A percentile compares a stretch with the other conserved stretches of the same genome.
These are phyloP conservation scores for Lutjanus erythropterus DNA, from an alignment of 2,113 vertebrate species.

Conservation along the genomic window DNA sequence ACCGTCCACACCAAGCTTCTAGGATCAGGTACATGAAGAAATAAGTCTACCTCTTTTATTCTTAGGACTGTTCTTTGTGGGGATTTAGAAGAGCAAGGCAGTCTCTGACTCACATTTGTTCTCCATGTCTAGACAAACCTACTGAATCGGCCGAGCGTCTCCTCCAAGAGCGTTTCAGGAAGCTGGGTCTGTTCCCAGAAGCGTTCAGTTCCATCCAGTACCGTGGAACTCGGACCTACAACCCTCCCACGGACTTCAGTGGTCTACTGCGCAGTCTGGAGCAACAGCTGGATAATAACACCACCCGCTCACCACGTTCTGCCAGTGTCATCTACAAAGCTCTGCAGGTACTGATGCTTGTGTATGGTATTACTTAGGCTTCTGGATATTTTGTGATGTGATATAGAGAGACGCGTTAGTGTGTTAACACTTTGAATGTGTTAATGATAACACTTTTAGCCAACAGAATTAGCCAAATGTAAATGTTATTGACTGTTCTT, in stretches of 20 bases:
- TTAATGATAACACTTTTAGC: not conserved
- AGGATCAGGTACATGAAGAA: slow-evolving; percentile 90
- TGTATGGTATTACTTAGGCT: not conserved
- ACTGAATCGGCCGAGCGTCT: slow-evolving; percentile 94
- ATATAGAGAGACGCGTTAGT: not conserved
- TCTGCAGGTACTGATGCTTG: slow-evolving; percentile 86
- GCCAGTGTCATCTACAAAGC: slow-evolving; percentile 96
- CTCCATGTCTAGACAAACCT: slow-evolving; percentile 85
- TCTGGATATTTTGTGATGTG: not conserved
- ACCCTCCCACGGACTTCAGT: slow-evolving; percentile 97
- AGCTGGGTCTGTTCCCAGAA: slow-evolving; percentile 94
- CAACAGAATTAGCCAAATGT: not conserved
- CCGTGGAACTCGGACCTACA: slow-evolving; percentile 96
- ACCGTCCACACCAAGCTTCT: slow-evolving; percentile 97
- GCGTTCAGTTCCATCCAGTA: slow-evolving; percentile 99
- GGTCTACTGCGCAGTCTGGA: slow-evolving; percentile 93
- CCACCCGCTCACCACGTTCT: slow-evolving; percentile 94
- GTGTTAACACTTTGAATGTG: not conserved
- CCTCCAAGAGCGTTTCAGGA: slow-evolving; percentile 97
- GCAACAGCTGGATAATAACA: slow-evolving; percentile 96
- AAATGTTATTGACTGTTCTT: not conserved
- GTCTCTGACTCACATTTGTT: too few species aligned
- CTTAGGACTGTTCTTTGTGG: not conserved
- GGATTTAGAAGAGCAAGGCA: not conserved
- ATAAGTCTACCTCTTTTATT: not conserved